Base-by-base conservation (phyloP, 1,140 invertebrate genomes). In the Lucilia cuprina region DNA sequence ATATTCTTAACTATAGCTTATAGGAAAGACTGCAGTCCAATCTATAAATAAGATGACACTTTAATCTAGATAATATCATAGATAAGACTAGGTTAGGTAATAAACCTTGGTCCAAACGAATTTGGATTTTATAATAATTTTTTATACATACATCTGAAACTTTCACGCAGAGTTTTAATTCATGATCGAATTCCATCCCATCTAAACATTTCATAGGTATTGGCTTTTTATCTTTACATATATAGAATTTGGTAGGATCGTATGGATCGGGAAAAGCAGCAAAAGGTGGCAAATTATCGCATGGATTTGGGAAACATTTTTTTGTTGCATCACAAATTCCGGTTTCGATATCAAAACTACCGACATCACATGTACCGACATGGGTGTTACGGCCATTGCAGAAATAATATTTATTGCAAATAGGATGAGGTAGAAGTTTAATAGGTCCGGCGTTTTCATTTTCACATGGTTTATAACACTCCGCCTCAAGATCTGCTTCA, bases 361-460 rank as follows among this genome's bases (percentile, higher is more conserved):
- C 87, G 0, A 34, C 14, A 8, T 84, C 35, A 77, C 89, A 90
- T 2, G 86, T 82, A 0, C 86, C 83, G 0, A 90, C 89, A 34
- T 84, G 47, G 0, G 89, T 75, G 13, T 86, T 65, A 2, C 88
- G 86, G 14, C 86, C 84, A 14, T 85, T 87, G 83, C 89, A 90
- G 14, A 88, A 84, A 75, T 83, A 90, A 84, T 88, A 90, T 17
- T 90, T 84, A 19, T 86, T 86, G 60, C 89, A 90, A 10, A 88
- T 86, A 2, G 89, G 89, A 86, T 90, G 86, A 0, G 89, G 84
- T 9, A 88, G 86, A 85, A 86, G 50, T 14, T 14, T 7, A 85
- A 86, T 0, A 49, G 84, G 17, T 50, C 49, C 19, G n/a, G 75
- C 7, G 82, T 83, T 14, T 21, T 80, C 77, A 25, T 50, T 50